phyloP scores from a whole-genome alignment of 2,113 vertebrate species.

The Petrocephalus zakoni region DNA sequence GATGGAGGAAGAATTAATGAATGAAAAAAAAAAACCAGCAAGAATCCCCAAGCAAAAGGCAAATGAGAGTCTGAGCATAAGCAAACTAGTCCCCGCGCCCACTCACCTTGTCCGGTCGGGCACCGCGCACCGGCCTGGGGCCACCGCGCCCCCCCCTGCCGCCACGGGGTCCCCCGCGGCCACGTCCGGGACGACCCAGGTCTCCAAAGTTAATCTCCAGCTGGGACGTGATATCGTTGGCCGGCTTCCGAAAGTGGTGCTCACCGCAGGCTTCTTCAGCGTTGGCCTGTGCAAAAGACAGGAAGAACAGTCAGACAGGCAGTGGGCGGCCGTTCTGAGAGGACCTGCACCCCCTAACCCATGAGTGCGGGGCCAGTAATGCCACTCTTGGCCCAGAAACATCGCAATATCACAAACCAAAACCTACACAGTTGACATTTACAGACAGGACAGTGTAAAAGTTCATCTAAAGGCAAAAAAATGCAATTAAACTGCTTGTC shows the following conservation, averaged over 20 bases:
- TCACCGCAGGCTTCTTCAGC: constrained; percentile 79
- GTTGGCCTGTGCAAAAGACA: constrained; percentile 49
- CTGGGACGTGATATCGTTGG: constrained; percentile 97
- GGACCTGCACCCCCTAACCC: neutral
- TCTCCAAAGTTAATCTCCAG: constrained; percentile 99
- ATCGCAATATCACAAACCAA: neutral
- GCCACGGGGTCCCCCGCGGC: constrained; percentile 83
- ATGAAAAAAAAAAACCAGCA: neutral
- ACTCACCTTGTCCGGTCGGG: constrained; percentile 88
- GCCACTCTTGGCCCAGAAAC: neutral
- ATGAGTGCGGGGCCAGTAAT: neutral
- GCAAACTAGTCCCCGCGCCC: too few relatives aligned
- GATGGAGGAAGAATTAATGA: constrained; percentile 30
- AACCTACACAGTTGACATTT: neutral
- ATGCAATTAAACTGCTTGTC: neutral
- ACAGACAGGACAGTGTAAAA: too few relatives aligned
- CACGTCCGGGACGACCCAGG: constrained; percentile 89
- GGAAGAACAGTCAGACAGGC: neutral
- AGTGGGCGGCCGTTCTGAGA: neutral
- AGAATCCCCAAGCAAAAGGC: neutral
- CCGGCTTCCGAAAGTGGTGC: constrained; percentile 96
- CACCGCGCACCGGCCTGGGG: constrained; percentile 74
- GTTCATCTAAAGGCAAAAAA: neutral
- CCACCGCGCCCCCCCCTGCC: constrained; percentile 78
- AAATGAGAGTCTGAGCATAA: neutral